Evolutionary conservation across 2,113 vertebrate genomes (phyloP).

Genomic region (Coracopsis vasa): DNA sequence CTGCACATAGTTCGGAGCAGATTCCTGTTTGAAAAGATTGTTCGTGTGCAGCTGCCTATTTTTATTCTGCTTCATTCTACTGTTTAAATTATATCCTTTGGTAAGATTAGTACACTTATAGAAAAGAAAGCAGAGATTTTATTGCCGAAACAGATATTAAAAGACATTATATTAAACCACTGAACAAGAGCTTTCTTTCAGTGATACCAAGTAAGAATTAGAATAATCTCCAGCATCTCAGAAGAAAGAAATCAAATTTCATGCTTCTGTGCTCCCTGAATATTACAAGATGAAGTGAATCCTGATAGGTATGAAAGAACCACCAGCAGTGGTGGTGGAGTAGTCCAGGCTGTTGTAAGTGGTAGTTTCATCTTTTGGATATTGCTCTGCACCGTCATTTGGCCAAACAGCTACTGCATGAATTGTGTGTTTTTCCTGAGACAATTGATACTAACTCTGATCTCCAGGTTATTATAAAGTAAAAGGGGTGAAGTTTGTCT

Average conservation of each 20-base stretch:
- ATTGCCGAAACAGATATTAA: constrained; percentile 20
- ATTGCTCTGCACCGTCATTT: neutral
- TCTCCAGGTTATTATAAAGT: neutral
- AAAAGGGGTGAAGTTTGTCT: neutral
- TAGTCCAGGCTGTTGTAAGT: neutral
- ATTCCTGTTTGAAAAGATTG: constrained; percentile 3
- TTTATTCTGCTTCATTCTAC: constrained; percentile 1
- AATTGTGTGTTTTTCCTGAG: neutral
- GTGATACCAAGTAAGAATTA: neutral
- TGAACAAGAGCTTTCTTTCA: constrained; percentile 11
- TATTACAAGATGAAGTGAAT: neutral
- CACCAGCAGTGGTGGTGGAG: neutral
- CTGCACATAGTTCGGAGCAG: neutral
- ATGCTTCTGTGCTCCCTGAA: neutral
- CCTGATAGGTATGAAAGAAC: neutral
- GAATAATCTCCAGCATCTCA: constrained; percentile 19
- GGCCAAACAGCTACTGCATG: neutral
- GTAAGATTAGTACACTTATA: neutral
- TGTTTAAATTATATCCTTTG: neutral
- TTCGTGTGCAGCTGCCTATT: neutral
- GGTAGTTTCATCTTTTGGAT: neutral
- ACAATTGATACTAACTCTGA: neutral
- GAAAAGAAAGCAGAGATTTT: constrained; percentile 18
- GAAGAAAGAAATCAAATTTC: constrained; percentile 50
- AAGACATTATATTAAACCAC: constrained; percentile 10